These are phyloP conservation scores for Ormyrus thymus DNA, from an alignment of 2,888 invertebrate genomes.

Conservation along the genomic window DNA sequence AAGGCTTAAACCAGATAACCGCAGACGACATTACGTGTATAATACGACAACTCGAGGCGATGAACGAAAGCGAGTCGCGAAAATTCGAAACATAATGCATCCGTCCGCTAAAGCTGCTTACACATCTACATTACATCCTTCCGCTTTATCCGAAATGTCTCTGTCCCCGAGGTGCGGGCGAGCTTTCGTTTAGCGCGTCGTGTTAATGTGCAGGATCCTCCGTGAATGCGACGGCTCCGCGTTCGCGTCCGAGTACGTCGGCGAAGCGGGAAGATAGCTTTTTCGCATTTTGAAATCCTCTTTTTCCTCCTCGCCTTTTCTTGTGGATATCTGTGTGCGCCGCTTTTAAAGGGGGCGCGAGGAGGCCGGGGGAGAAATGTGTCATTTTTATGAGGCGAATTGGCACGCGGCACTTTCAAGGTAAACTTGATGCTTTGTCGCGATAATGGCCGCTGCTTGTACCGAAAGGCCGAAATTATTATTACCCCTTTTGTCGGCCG, in stretches of 20 bases:
- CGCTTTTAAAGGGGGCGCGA: background rate
- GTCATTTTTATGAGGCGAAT: constrained; percentile 28
- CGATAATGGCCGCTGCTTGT: constrained; percentile 16
- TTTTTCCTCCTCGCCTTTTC: background rate
- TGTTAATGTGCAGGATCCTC: background rate
- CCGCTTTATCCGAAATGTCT: too few relatives aligned
- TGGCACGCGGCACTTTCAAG: constrained; percentile 19
- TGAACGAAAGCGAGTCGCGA: too few relatives aligned
- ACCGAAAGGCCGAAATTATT: constrained; percentile 2
- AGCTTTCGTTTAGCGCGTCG: constrained; percentile 2
- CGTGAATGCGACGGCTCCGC: too few relatives aligned
- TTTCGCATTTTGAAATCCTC: constrained; percentile 14
- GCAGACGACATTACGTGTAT: too few relatives aligned
- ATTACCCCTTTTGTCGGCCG: background rate
- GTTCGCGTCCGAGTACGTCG: background rate
- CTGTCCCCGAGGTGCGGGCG: background rate
- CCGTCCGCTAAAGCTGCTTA: too few relatives aligned
- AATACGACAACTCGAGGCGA: too few relatives aligned
- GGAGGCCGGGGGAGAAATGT: constrained; percentile 5
- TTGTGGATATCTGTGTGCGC: background rate
- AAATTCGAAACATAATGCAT: too few relatives aligned
- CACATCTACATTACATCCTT: too few relatives aligned
- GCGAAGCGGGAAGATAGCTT: constrained; percentile 22
- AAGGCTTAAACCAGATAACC: too few relatives aligned
- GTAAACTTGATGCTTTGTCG: constrained; percentile 24